Evolutionary conservation across 1,140 invertebrate genomes (phyloP), one percentile per base, ranked within the genome.

Genomic region (Pogonus chalceus): DNA sequence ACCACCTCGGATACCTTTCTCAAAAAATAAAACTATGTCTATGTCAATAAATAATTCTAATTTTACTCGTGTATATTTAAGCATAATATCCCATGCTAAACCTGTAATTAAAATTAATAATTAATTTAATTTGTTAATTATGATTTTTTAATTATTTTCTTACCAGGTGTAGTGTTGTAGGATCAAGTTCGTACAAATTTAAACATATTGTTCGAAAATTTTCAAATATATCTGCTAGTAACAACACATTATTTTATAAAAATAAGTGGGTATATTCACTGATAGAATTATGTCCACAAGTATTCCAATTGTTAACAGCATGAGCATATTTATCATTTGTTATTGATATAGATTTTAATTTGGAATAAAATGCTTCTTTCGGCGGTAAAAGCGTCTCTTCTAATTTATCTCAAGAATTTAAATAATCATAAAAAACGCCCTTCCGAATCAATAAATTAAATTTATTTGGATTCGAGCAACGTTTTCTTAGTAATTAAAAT

Each of bases 41-140:
- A 60, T 50, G 48, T 71, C 66, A 10, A 56, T 62, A 2, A 72
- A 47, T 3, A 69, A 31, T 52, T 73, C 65, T 18, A 74, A 31
- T 60, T 65, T 39, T 20, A 66, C 50, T 16, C 50, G 37, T 4
- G 62, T 70, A 7, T 37, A 31, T 57, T 65, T 65, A 24, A 70
- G 53, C 65, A 65, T 68, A 9, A 62, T 61, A 60, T 69, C 61
- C 56, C 60, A 69, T 16, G 37, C 37, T 18, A 43, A 18, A 43
- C 37, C 37, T 43, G 37, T 12, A 43, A 16, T 10, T 12, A 12
- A 43, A 10, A 12, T 43, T 10, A 12, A 43, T 43, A 10, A 43
- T 43, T 43, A 31, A 14, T 31, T 31, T 31, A 31, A n/a, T 31
- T 31, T 14, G 26, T 31, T 4, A 31, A 14, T 7, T 31, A 31